A percentile compares a stretch with the other conserved stretches of the same genome.
Evolutionary conservation across 1,140 invertebrate genomes (phyloP).

Genomic region (Lepidotrigona ventralis): DNA sequence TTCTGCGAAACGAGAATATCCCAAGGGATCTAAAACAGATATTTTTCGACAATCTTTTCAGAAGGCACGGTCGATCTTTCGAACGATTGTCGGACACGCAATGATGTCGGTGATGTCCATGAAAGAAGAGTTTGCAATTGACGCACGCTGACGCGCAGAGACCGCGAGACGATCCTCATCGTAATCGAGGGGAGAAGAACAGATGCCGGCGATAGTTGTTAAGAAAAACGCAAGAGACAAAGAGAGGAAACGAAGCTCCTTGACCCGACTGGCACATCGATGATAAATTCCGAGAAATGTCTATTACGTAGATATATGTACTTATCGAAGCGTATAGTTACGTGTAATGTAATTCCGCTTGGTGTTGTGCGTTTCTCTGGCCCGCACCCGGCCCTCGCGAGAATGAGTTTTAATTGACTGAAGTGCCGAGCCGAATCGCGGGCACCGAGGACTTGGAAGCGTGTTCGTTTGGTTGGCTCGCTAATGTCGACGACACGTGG

Average conservation of each 20-base stretch:
- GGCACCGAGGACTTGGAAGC: slow-evolving; percentile 21
- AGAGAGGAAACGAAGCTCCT: background rate
- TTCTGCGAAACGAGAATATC: no score
- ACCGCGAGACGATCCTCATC: no score
- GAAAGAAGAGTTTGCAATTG: slow-evolving; percentile 11
- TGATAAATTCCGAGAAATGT: slow-evolving; percentile 19
- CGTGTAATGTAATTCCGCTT: background rate
- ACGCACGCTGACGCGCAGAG: background rate
- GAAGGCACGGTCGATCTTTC: background rate
- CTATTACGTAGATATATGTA: background rate
- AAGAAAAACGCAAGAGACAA: background rate
- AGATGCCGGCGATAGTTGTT: background rate
- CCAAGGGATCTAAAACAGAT: background rate
- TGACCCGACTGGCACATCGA: slow-evolving; percentile 12
- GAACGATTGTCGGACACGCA: background rate
- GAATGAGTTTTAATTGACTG: slow-evolving; percentile 61
- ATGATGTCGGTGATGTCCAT: background rate
- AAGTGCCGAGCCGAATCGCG: slow-evolving; percentile 39
- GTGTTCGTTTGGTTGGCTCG: background rate
- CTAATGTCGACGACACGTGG: slow-evolving; percentile 17
- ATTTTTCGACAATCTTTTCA: no score
- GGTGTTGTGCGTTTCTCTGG: background rate
- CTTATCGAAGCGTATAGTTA: background rate
- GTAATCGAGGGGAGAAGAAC: background rate
- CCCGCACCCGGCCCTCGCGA: slow-evolving; percentile 23